Percentiles rank a stretch among this genome's conserved stretches.
phyloP scores from a whole-genome alignment of 2,888 invertebrate genomes.

The Cryptops parisi region DNA sequence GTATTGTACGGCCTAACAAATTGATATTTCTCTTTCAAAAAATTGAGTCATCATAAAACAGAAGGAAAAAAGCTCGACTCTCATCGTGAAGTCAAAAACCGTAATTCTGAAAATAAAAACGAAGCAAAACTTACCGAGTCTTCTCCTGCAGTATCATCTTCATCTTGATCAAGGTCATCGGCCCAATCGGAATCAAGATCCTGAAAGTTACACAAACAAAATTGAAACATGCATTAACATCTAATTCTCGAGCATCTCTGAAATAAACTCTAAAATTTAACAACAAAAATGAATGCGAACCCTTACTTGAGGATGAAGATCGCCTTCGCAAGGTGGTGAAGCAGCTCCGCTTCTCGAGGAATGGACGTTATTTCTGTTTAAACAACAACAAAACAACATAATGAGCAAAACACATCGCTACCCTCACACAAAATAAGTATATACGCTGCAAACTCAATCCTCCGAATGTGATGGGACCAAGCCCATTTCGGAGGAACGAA shows the following conservation, averaged over 20 bases:
- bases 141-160: conserved; percentile 82
- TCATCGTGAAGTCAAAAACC: conserved; percentile 5
- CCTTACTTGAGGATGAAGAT: conserved; percentile 7
- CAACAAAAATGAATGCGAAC: too few relatives aligned
- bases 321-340: conserved; percentile 22
- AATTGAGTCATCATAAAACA: neutral
- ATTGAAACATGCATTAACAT: too few relatives aligned
- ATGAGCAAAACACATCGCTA: too few relatives aligned
- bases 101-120: neutral
- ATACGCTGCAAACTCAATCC: too few relatives aligned
- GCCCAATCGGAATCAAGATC: conserved; percentile 62
- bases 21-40: neutral
- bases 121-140: conserved; percentile 45
- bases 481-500: too few relatives aligned
- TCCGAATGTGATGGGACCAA: too few relatives aligned
- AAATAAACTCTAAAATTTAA: too few relatives aligned
- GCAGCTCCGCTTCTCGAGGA: conserved; percentile 22
- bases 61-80: conserved; percentile 16
- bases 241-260: too few relatives aligned
- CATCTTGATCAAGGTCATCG: conserved; percentile 69
- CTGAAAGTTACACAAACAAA: too few relatives aligned
- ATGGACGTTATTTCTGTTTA: neutral
- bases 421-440: too few relatives aligned
- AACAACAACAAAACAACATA: too few relatives aligned
- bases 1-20: too few relatives aligned